A percentile compares a stretch with the other conserved stretches of the same genome.
These are phyloP conservation scores for Drosophila infuscata DNA, from an alignment of 2,888 invertebrate genomes.

Conservation along the genomic window DNA sequence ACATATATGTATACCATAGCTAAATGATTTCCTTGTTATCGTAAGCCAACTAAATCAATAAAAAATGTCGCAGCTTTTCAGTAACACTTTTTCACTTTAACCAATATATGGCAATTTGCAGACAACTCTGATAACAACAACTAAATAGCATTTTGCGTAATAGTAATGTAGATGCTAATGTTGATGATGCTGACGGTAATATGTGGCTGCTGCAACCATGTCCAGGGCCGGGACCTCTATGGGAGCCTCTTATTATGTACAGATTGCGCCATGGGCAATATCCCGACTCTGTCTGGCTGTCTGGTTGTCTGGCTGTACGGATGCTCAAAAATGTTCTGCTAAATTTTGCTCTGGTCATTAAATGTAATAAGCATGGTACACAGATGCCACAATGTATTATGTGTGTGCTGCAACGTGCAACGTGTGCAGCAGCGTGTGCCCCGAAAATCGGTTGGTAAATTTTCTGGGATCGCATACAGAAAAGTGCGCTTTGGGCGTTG, in stretches of 20 bases:
- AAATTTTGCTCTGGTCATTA: slow-evolving; percentile 71
- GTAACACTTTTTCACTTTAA: background rate
- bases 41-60: background rate
- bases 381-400: slow-evolving; percentile 14
- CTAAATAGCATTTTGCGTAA: slow-evolving; percentile 30
- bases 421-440: slow-evolving; percentile 58
- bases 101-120: background rate
- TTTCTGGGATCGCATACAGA: slow-evolving; percentile 27
- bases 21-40: background rate
- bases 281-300: slow-evolving; percentile 1
- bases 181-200: slow-evolving; percentile 47
- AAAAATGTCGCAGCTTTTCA: background rate
- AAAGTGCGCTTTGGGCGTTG: slow-evolving; percentile 59
- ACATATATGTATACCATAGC: background rate
- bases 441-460: slow-evolving; percentile 50
- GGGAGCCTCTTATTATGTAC: slow-evolving; percentile 44
- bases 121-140: background rate
- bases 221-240: slow-evolving; percentile 8
- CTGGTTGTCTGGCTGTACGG: background rate
- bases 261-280: slow-evolving; percentile 40
- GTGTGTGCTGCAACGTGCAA: slow-evolving; percentile 7
- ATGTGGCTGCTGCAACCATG: slow-evolving; percentile 17
- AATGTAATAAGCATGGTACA: slow-evolving; percentile 49
- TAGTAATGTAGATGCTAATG: slow-evolving; percentile 47
- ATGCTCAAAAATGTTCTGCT: slow-evolving; percentile 41